Base-by-base conservation (phyloP, 2,888 invertebrate species). In the Parnassius glacialis region DNA sequence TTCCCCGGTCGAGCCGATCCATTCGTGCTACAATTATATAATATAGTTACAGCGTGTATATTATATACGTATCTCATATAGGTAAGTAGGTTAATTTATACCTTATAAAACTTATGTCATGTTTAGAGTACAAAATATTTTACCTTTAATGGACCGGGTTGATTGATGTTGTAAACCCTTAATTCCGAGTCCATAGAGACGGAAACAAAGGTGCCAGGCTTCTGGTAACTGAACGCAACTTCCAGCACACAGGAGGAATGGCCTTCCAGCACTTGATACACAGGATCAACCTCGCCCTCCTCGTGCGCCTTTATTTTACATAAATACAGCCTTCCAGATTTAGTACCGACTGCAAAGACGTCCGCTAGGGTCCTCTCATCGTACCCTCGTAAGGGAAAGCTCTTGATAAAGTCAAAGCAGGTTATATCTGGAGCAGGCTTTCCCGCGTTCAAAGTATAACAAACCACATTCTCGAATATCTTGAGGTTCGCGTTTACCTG, bases 171-270 rank as follows among this genome's bases (percentile, higher is more conserved):
- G 65, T 87, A 90, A 1, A 91, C 66, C 3, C 87, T 72, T 41
- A 90, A 48, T 67, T 90, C 90, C 0, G 89, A 84, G 56, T 89
- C 89, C 50, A 85, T 84, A 0, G 88, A 85, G 5, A 88, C 71
- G 0, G 90, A 85, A 0, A 83, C 80, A 42, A 90, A 85, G 0
- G 87, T 65, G 0, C 81, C 83, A 0, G 85, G 81, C 61, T 76
- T 80, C 55, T 87, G 84, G 1, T 65, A 66, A 45, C 82, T 84
- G 62, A 90, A 90, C 0, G 78, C 79, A 1, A 89, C 74, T 45
- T 83, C 79, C 51, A 90, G 42, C 0, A 90, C 77, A 16, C 87
- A 87, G 0, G 84, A 80, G 1, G 72, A 66, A 13, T 87, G 87
- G 0, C 81, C 81, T 0, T 84, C 81, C 48, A 87, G 64, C 2